phyloP scores from a whole-genome alignment of 1,140 invertebrate species.

The Hyles euphorbiae region DNA sequence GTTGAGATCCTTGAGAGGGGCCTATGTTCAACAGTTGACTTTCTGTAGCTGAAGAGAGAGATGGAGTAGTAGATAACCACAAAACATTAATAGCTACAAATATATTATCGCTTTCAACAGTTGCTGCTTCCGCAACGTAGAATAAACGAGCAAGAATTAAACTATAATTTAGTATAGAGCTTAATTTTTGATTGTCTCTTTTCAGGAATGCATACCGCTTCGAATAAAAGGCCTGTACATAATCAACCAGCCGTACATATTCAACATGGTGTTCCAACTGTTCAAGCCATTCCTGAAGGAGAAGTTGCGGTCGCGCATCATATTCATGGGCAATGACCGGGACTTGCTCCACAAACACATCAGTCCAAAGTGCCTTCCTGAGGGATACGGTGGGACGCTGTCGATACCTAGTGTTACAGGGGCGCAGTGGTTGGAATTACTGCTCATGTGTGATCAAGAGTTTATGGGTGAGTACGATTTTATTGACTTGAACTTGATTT shows the following conservation, averaged over 20 bases:
- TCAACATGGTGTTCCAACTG: constrained; percentile 90
- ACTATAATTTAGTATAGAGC: no score
- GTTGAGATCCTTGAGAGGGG: no score
- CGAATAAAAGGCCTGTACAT: constrained; percentile 91
- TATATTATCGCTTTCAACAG: no score
- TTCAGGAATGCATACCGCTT: constrained; percentile 86
- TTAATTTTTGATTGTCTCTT: constrained; percentile 7
- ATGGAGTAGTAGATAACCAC: no score
- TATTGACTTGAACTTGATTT: neutral
- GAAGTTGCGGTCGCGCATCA: constrained; percentile 84
- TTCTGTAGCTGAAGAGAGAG: no score
- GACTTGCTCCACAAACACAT: constrained; percentile 88
- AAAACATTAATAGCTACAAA: no score
- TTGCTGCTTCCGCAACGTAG: no score
- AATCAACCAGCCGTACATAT: constrained; percentile 91
- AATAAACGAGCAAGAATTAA: no score
- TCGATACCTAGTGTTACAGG: constrained; percentile 80
- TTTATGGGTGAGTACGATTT: constrained; percentile 78
- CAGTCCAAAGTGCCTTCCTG: constrained; percentile 85
- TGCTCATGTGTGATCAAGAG: constrained; percentile 83
- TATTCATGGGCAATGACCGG: constrained; percentile 89
- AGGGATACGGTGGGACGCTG: constrained; percentile 86
- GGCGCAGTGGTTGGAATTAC: constrained; percentile 82
- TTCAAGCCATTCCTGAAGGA: constrained; percentile 91
- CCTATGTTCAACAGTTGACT: no score